Evolutionary conservation across 2,113 vertebrate genomes (phyloP), one percentile per base, ranked within the genome.

Genomic region (Poecile atricapillus): DNA sequence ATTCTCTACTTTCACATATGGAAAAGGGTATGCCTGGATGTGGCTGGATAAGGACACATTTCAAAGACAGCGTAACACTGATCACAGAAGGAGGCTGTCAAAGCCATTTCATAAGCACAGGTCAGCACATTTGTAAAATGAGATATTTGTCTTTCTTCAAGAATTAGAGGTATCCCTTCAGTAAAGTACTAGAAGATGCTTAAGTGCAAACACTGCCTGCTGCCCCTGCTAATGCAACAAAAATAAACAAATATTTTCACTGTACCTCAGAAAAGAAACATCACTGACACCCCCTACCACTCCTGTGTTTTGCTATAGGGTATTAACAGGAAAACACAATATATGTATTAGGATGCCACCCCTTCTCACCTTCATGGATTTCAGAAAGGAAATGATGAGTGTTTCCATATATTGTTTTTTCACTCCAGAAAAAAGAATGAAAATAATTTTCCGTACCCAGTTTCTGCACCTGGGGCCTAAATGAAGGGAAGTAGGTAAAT

Each of bases 401-500:
- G 63, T 67, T 96, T 93, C 85, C 71, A 88, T 56, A 47, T 68
- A 91, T 53, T 83, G 50, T 89, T 87, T 91, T 87, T 90, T 62
- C 47, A 80, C 35, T 73, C 47, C 35, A 83, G 63, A 80, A 70
- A 83, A 74, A 91, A 93, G 85, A 90, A 93, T 78, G 44, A 95
- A 94, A 95, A 93, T 94, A 70, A 89, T 80, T 91, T 83, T 93
- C 82, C 47, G 33, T 80, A 88, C 87, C 41, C 60, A 70, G 73
- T 86, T 35, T 70, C 93, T 94, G 93, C 93, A 96, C 95, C 94
- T 96, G 96, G 94, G 59, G 82, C 82, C 83, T 91, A 89, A 94
- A 95, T 33, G 68, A 94, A 94, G 82, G 95, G 88, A 97, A 96
- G 87, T 88, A 93, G 81, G 94, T 87, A 96, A 96, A 95, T 92